Evolutionary conservation across 2,888 invertebrate species (phyloP).

Genomic region (Phengaris arion): DNA sequence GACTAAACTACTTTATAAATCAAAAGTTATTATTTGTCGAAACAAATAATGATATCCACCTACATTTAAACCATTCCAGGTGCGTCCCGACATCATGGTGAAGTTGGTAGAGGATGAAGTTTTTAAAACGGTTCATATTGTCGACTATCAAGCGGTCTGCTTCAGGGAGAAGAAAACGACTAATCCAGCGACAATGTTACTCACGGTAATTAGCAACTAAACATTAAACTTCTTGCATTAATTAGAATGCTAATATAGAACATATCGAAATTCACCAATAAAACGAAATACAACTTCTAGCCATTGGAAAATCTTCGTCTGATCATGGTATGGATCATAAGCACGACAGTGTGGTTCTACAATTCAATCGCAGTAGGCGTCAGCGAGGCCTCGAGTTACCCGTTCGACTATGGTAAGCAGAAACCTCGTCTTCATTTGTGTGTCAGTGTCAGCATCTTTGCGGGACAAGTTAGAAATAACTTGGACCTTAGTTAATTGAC

Average conservation of each 20-base stretch:
- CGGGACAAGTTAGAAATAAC: conserved; percentile 17
- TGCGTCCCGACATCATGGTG: conserved; percentile 86
- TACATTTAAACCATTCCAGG: conserved; percentile 44
- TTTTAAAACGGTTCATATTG: conserved; percentile 85
- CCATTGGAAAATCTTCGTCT: conserved; percentile 80
- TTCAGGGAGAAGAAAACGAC: conserved; percentile 83
- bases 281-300: conserved; percentile 54
- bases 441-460: conserved; percentile 34
- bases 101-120: conserved; percentile 86
- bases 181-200: conserved; percentile 80
- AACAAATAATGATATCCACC: background rate
- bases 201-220: conserved; percentile 71
- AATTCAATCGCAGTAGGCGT: conserved; percentile 74
- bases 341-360: conserved; percentile 79
- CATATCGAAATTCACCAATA: background rate
- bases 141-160: conserved; percentile 95
- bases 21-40: background rate
- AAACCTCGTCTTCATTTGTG: background rate
- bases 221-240: background rate
- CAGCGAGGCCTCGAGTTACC: conserved; percentile 72
- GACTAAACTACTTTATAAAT: background rate
- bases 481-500: conserved; percentile 33
- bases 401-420: conserved; percentile 67
- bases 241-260: background rate
- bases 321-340: conserved; percentile 79